These are phyloP conservation scores for Drosophila planitibia DNA, from an alignment of 2,888 invertebrate genomes.

Conservation along the genomic window DNA sequence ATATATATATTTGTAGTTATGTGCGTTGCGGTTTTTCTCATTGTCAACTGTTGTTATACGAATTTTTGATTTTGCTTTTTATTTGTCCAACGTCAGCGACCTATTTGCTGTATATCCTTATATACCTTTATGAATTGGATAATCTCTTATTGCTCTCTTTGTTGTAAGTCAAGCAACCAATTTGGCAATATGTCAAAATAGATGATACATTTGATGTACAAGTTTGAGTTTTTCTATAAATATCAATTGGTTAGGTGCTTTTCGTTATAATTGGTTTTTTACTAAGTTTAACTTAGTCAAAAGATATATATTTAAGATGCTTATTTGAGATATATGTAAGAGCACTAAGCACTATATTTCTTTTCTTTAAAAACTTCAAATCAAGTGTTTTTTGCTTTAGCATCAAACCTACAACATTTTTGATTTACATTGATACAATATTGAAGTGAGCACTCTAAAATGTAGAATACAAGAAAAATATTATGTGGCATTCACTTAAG, in stretches of 20 bases:
- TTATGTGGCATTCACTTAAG: neutral
- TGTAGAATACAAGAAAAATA: neutral
- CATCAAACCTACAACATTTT: neutral
- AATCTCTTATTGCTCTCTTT: conserved; percentile 17
- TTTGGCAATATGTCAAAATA: conserved; percentile 39
- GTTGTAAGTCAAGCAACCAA: neutral
- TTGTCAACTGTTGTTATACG: conserved; percentile 69
- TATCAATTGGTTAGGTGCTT: conserved; percentile 1
- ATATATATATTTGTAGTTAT: conserved; percentile 21
- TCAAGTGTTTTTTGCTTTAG: neutral
- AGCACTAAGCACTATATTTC: neutral
- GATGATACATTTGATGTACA: conserved; percentile 9
- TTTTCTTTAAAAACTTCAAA: neutral
- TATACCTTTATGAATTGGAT: conserved; percentile 15
- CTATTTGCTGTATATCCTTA: conserved; percentile 4
- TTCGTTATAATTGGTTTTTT: neutral
- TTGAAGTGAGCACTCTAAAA: neutral
- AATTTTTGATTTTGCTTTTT: conserved; percentile 56
- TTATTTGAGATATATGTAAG: neutral
- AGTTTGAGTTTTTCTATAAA: conserved; percentile 1
- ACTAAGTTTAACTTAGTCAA: too few species aligned
- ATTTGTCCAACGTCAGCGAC: conserved; percentile 24
- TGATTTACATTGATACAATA: neutral
- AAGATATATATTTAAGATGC: neutral
- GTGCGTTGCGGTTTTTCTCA: conserved; percentile 64